Evolutionary conservation across 35 echinoderm and acorn worm species (phyloP).

Genomic region (Hemicentrotus pulcherrimus): DNA sequence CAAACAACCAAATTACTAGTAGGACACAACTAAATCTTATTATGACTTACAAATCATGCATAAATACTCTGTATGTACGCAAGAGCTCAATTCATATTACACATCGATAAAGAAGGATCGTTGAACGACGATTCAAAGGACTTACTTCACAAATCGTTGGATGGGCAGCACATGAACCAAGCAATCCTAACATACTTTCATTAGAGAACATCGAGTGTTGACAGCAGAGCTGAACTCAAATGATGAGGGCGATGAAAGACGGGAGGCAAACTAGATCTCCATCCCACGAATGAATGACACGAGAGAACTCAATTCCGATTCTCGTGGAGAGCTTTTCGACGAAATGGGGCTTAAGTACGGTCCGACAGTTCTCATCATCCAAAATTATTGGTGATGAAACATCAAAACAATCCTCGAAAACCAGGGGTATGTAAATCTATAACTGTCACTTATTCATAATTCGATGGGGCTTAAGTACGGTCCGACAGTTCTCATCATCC

Average conservation of each 20-base stretch:
- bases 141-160: background rate
- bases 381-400: background rate
- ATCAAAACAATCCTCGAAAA: too few relatives aligned
- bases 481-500: background rate
- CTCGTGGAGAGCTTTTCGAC: background rate
- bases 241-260: background rate
- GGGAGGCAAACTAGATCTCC: background rate
- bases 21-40: too few relatives aligned
- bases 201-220: background rate
- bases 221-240: background rate
- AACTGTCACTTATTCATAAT: too few relatives aligned
- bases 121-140: background rate
- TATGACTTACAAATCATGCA: background rate
- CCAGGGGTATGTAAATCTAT: too few relatives aligned
- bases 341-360: background rate
- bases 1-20: too few relatives aligned
- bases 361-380: background rate
- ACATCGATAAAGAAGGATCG: background rate
- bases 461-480: background rate
- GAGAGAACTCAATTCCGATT: background rate
- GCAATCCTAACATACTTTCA: constrained; percentile 10
- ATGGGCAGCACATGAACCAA: background rate
- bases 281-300: background rate
- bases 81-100: background rate
- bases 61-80: background rate